These are phyloP conservation scores for Callospermophilus lateralis DNA, from an alignment of 2,113 vertebrate genomes.

Conservation along the genomic window DNA sequence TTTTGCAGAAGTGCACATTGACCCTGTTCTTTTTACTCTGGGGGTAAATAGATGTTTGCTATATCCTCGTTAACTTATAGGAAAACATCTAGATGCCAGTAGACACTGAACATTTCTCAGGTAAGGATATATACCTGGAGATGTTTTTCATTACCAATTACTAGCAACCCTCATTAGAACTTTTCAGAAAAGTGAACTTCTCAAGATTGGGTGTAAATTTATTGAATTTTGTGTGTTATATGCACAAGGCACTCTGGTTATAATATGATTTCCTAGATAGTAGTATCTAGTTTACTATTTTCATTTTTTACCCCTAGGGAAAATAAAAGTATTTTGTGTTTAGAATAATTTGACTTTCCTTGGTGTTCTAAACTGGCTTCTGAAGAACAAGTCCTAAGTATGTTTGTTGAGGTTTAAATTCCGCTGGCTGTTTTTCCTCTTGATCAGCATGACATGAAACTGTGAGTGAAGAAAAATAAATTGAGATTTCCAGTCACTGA, in stretches of 20 bases:
- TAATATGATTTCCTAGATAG: neutral
- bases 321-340: constrained; percentile 21
- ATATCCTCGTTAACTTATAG: neutral
- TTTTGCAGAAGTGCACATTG: neutral
- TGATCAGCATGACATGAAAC: neutral
- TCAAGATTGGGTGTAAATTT: neutral
- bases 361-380: neutral
- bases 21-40: neutral
- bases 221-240: neutral
- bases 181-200: neutral
- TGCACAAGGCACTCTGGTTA: neutral
- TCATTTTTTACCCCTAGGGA: neutral
- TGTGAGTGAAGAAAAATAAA: neutral
- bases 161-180: neutral
- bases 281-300: neutral
- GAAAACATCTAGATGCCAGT: neutral
- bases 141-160: neutral
- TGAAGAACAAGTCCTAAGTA: neutral
- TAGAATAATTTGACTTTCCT: neutral
- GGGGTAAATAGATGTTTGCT: neutral
- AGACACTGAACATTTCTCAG: neutral
- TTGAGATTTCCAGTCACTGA: neutral
- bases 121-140: neutral
- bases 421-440: neutral
- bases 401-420: neutral